A percentile compares a stretch with the other conserved stretches of the same genome.
Conservation (phyloP, 2,113 vertebrate genomes). For the Eolophus roseicapilla region DNA sequence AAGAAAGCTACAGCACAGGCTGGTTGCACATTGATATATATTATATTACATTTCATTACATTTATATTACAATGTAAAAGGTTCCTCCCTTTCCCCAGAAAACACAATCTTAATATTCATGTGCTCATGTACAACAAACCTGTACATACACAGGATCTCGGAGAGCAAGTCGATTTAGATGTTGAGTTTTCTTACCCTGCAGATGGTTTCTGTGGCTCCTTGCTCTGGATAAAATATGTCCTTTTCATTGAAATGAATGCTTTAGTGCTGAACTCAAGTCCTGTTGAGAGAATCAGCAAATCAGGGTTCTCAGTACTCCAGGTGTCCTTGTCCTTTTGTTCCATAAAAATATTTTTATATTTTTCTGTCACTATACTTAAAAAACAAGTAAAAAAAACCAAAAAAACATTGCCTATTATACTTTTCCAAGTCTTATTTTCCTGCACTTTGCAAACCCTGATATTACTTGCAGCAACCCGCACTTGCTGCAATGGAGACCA, state of each 20-base stretch:
- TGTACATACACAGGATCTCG: not conserved
- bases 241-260: not conserved
- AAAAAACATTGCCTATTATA: not conserved
- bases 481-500: not conserved
- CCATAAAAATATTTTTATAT: not conserved
- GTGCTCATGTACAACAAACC: not conserved
- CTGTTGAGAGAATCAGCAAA: not conserved
- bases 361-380: not conserved
- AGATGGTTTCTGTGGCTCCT: not conserved
- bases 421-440: not conserved
- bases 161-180: not conserved
- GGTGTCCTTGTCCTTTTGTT: not conserved
- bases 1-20: not conserved
- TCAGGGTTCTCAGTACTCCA: not conserved
- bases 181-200: conserved; percentile 25
- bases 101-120: conserved; percentile 31
- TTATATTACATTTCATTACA: conserved; percentile 42
- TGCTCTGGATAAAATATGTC: not conserved
- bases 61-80: not conserved
- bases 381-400: not conserved
- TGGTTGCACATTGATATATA: not conserved
- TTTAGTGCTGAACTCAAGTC: not conserved
- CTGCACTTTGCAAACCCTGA: not conserved
- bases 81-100: conserved; percentile 20
- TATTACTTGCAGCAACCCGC: not conserved